Percentiles rank a stretch among this genome's conserved stretches.
phyloP scores from a whole-genome alignment of 2,888 invertebrate genomes.

The Lasioglossum morio region DNA sequence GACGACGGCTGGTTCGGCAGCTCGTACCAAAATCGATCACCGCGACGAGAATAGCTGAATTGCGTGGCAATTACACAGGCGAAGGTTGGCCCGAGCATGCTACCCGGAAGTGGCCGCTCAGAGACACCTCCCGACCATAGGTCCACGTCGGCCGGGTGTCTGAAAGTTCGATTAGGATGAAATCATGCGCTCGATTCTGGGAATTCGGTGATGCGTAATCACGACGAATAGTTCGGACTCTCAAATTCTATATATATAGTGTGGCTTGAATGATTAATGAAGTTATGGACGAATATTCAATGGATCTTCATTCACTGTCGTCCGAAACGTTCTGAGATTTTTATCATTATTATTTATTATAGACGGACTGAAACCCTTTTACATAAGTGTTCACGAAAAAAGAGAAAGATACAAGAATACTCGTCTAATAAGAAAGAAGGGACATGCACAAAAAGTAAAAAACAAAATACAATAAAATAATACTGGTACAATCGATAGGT shows the following conservation, averaged over 20 bases:
- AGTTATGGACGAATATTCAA: not conserved
- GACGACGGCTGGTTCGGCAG: constrained; percentile 96
- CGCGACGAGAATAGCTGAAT: constrained; percentile 94
- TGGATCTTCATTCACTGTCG: not conserved
- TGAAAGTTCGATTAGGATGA: constrained; percentile 75
- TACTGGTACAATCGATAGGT: too few relatives aligned
- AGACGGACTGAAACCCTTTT: too few relatives aligned
- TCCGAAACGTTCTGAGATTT: not conserved
- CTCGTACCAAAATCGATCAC: constrained; percentile 98
- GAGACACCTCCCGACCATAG: constrained; percentile 98
- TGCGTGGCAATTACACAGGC: constrained; percentile 97
- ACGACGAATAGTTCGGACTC: not conserved
- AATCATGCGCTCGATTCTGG: constrained; percentile 45
- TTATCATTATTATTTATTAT: too few relatives aligned
- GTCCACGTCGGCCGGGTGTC: constrained; percentile 96
- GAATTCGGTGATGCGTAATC: constrained; percentile 8
- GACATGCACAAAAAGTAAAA: too few relatives aligned
- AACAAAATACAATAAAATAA: too few relatives aligned
- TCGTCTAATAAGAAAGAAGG: too few relatives aligned
- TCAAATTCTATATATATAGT: constrained; percentile 22
- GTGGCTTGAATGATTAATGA: constrained; percentile 32
- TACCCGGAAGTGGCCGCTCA: constrained; percentile 94
- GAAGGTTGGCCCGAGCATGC: constrained; percentile 97
- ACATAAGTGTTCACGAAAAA: too few relatives aligned
- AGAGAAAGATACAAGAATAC: too few relatives aligned